Evolutionary conservation across 2,797 vertebrate species (phyloP).

Genomic region (Hydrocynus forskahlii): DNA sequence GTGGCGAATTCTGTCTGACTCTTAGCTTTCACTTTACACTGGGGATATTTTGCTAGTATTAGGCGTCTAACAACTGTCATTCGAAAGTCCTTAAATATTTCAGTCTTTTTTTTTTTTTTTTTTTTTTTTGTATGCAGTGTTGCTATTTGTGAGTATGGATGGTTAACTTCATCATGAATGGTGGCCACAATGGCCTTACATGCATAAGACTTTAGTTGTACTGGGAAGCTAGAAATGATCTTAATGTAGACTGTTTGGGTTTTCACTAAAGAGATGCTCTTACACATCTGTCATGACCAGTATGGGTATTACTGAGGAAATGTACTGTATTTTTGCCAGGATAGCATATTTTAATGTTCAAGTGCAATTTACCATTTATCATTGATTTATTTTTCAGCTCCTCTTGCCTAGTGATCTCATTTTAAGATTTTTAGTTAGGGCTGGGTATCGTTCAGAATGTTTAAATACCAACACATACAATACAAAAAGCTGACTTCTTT

Average conservation of each 20-base stretch:
- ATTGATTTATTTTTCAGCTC: not conserved
- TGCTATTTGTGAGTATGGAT: not conserved
- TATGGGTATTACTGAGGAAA: conserved; percentile 15
- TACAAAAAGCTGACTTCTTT: too few species aligned
- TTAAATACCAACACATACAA: not conserved
- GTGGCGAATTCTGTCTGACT: not conserved
- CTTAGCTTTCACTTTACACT: not conserved
- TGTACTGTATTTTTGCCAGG: conserved; percentile 24
- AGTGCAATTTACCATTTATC: conserved; percentile 49
- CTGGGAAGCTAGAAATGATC: conserved; percentile 28
- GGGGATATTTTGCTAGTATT: conserved; percentile 10
- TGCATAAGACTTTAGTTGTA: not conserved
- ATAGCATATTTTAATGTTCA: conserved; percentile 33
- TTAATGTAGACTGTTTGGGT: not conserved
- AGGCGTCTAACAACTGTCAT: not conserved
- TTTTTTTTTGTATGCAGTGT: conserved; percentile 3
- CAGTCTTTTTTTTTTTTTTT: not conserved
- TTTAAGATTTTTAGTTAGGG: conserved; percentile 3
- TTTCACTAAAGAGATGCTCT: conserved; percentile 36
- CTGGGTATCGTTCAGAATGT: not conserved
- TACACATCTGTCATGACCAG: not conserved
- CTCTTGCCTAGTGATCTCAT: not conserved
- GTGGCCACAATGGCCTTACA: not conserved
- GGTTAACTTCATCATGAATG: conserved; percentile 3
- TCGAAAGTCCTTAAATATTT: not conserved